Base-by-base conservation (phyloP, 2,113 vertebrate genomes). In the Eolophus roseicapilla region DNA sequence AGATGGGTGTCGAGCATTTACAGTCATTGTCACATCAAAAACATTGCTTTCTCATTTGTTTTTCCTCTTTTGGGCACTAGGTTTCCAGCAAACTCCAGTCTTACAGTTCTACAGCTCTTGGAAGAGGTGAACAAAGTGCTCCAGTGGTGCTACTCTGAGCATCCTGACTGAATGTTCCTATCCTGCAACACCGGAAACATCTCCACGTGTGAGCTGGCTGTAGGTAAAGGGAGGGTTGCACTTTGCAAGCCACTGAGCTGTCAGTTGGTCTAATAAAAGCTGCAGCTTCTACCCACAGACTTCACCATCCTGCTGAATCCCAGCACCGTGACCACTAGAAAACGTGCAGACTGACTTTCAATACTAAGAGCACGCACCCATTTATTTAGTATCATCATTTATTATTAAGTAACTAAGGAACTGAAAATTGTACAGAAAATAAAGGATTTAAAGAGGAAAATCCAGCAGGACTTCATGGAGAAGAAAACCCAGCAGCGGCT, bases 181-280 rank as follows among this genome's bases (percentile, higher is more conserved):
- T 47, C 50, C 39, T 27, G 57, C 35, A 6, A 6, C 8, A 9
- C 46, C 70, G 33, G 46, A 21, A 35, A 24, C 14, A 2, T 3
- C 31, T 27, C 65, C 6, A 0, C 1, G 24, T 17, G 0, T 1
- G 33, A 35, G 73, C 15, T 24, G 50, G 19, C 49, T 17, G 33
- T 1, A 7, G 2, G 1, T 2, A 8, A 8, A 33, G 59, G 79
- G 5, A 8, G 6, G 29, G 41, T 8, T 33, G 59, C 46, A 11
- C n/a, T 2, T 2, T 11, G 20, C 31, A 21, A 28, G 23, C 27
- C 50, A 6, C 49, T 2, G 2, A 24, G 53, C 46, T 63, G 35
- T 0, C 15, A 25, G 53, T 2, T 17, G 47, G 27, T 1, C 77
- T 24, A 7, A 62, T 4, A 23, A 20, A 69, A 33, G n/a, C 27